A percentile compares a stretch with the other conserved stretches of the same genome.
Evolutionary conservation across 2,113 vertebrate genomes (phyloP).

Genomic region (Bathybates hornii): DNA sequence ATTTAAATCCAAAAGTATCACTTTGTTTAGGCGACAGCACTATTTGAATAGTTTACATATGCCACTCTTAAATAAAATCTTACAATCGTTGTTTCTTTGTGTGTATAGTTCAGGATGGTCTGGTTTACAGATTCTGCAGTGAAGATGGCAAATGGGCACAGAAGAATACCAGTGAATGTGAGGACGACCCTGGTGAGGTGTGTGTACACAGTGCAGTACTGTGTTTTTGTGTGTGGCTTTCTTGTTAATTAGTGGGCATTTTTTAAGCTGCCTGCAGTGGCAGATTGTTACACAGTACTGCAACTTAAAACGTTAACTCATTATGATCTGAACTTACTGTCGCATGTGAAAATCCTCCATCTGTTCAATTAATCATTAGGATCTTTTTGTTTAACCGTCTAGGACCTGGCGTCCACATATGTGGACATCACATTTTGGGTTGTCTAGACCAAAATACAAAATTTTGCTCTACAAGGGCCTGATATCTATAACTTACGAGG

Average conservation of each 20-base stretch:
- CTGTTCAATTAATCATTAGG: neutral
- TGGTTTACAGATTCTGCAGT: constrained; percentile 82
- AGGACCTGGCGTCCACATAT: no score
- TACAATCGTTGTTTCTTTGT: neutral
- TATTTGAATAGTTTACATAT: neutral
- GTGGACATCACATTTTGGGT: no score
- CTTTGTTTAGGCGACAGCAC: neutral
- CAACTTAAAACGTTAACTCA: neutral
- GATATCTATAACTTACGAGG: no score
- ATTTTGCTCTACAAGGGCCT: no score
- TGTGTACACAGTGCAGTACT: neutral
- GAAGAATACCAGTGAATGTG: constrained; percentile 81
- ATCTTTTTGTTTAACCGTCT: neutral
- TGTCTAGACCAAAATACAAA: no score
- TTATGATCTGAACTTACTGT: neutral
- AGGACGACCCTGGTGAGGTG: constrained; percentile 68
- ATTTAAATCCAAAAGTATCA: neutral
- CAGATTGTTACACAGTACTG: neutral
- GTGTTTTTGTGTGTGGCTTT: neutral
- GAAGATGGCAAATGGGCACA: constrained; percentile 80
- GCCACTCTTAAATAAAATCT: neutral
- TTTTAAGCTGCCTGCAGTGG: neutral
- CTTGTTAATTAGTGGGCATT: neutral
- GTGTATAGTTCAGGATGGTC: constrained; percentile 77
- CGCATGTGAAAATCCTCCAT: neutral